These are phyloP conservation scores for Dryoscopus gambensis DNA, from an alignment of 2,113 vertebrate species.

Conservation along the genomic window DNA sequence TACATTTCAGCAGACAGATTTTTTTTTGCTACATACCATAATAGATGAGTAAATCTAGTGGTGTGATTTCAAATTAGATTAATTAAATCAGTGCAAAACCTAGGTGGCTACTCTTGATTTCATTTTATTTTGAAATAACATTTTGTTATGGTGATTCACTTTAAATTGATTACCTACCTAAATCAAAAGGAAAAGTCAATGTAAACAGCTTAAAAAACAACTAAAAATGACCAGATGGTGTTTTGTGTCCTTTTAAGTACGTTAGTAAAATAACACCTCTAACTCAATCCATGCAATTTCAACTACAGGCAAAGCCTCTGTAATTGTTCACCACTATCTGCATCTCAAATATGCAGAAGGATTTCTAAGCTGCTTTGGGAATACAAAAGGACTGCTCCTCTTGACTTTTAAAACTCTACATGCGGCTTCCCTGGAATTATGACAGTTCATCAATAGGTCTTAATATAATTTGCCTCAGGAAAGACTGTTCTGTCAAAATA, in stretches of 20 bases:
- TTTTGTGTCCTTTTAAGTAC: background rate
- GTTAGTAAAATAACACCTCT: background rate
- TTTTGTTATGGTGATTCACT: background rate
- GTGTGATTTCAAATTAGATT: background rate
- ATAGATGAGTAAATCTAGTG: background rate
- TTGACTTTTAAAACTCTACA: background rate
- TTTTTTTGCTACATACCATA: background rate
- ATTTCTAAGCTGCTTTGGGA: background rate
- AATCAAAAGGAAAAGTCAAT: background rate
- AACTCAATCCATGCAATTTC: background rate
- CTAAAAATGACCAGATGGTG: background rate
- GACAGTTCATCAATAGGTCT: background rate
- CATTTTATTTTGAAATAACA: background rate
- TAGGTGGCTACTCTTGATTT: background rate
- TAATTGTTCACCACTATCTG: background rate
- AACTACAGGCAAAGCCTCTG: background rate
- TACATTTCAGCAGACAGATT: background rate
- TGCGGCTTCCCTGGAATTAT: background rate
- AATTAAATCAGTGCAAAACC: background rate
- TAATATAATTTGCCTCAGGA: background rate
- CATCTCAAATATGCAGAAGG: background rate
- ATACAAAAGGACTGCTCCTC: background rate
- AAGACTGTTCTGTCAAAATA: background rate
- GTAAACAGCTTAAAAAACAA: background rate
- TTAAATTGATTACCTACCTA: background rate